These are phyloP conservation scores for Rhincodon typus DNA, from an alignment of 2,797 vertebrate species.

Conservation along the genomic window DNA sequence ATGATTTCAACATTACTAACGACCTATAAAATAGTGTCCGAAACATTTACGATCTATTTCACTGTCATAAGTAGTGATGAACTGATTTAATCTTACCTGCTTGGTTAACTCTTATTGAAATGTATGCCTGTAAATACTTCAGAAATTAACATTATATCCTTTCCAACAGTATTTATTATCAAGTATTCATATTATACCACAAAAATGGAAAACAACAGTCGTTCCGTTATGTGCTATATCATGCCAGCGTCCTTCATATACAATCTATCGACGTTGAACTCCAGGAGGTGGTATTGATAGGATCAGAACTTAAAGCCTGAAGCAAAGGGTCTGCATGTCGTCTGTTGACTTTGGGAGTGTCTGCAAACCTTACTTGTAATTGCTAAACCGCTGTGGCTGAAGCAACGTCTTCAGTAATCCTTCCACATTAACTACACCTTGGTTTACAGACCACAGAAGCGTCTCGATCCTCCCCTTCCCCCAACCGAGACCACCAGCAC, in stretches of 20 bases:
- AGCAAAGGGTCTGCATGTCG: neutral
- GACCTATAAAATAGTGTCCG: neutral
- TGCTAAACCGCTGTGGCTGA: neutral
- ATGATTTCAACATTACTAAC: neutral
- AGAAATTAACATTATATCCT: neutral
- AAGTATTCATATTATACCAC: neutral
- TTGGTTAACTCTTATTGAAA: neutral
- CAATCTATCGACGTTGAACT: neutral
- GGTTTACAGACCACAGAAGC: neutral
- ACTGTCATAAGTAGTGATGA: neutral
- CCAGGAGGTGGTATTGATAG: neutral
- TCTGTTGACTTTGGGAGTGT: neutral
- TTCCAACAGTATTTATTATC: neutral
- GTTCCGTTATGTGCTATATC: neutral
- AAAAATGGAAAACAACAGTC: neutral
- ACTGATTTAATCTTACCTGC: neutral
- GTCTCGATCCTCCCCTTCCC: neutral
- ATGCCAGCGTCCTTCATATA: neutral
- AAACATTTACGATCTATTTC: neutral
- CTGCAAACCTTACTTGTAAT: slow-evolving; percentile 4
- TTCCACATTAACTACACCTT: neutral
- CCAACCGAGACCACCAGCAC: neutral
- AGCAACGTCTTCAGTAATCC: neutral
- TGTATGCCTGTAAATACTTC: neutral
- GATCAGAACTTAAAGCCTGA: neutral